Base-by-base conservation (phyloP, 2,888 invertebrate genomes). In the Caenorhabditis sp. region DNA sequence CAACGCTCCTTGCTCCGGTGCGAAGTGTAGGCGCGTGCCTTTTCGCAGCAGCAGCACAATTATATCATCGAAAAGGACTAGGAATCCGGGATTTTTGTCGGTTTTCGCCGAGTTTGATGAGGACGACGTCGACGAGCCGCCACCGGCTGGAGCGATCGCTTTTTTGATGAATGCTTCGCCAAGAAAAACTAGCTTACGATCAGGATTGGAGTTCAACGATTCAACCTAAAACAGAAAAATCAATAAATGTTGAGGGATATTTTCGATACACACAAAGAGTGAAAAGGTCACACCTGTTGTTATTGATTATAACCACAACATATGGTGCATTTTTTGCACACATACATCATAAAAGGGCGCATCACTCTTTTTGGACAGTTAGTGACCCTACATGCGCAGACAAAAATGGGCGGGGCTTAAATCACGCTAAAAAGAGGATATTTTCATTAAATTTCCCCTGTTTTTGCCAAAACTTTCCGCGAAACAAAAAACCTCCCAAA, bases 61-160 rank as follows among this genome's bases (percentile, higher is more conserved):
- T 21, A 82, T 77, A 43, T 82, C 82, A 55, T 82, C 82, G 59
- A 82, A 82, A 1, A 80, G 71, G 1, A 79, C 73, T 26, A 78
- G 60, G 12, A 26, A 53, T 24, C 60, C 66, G 0, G 51, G 58
- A 21, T 62, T 62, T 50, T 73, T 73, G 23, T 73, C 68, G 12
- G 61, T 8, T 51, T 73, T 68, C n/a, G 57, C 66, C 2, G 65
- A 67, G 10, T 26, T 24, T 2, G 36, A 36, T 17, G 61, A 66
- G 14, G 64, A 65, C 3, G 68, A 66, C 23, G 63, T 61, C 2
- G 58, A 59, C 12, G 51, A 57, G 8, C 62, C 58, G 14, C 43
- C 43, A 31, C 61, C 67, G 8, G 50, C n/a, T 17, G 61, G 36
- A 5, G 36, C 23, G 1, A 54, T 66, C 2, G 69, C 53, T 24